Evolutionary conservation across 2,888 invertebrate genomes (phyloP).

Genomic region (Acholoe squamosa): DNA sequence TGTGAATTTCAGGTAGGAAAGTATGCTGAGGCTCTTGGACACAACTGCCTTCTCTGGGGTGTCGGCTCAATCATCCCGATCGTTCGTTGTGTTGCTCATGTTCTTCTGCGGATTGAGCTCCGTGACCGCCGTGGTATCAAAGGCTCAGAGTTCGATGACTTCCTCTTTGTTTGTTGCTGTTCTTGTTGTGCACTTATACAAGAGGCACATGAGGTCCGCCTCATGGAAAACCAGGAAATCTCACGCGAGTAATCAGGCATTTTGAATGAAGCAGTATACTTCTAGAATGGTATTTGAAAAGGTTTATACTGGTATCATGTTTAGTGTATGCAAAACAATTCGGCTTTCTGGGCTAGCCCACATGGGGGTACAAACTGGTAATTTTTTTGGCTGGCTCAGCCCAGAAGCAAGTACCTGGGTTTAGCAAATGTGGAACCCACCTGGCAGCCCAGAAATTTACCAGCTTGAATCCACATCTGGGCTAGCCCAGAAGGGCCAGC

Average conservation of each 20-base stretch:
- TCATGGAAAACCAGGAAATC: constrained; percentile 1
- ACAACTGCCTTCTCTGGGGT: neutral
- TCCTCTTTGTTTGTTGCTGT: neutral
- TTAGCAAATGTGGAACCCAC: too few species aligned
- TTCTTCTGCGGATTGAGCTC: neutral
- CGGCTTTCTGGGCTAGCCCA: too few species aligned
- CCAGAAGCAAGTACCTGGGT: too few species aligned
- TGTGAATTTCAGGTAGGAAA: neutral
- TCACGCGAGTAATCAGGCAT: neutral
- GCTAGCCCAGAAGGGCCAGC: too few species aligned
- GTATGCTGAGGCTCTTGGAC: neutral
- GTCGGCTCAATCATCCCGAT: neutral
- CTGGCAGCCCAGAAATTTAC: too few species aligned
- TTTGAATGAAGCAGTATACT: too few species aligned
- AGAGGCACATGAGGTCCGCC: neutral
- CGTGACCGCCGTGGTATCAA: neutral
- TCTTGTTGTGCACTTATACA: neutral
- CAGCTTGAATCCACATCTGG: too few species aligned
- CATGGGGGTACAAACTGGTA: too few species aligned
- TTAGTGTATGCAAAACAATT: too few species aligned
- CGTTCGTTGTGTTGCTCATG: neutral
- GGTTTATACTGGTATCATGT: too few species aligned
- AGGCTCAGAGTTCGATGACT: neutral
- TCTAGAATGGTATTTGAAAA: too few species aligned
- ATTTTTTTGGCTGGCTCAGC: too few species aligned